Evolutionary conservation across 2,113 vertebrate genomes (phyloP).

Genomic region (Cephalopterus ornatus): DNA sequence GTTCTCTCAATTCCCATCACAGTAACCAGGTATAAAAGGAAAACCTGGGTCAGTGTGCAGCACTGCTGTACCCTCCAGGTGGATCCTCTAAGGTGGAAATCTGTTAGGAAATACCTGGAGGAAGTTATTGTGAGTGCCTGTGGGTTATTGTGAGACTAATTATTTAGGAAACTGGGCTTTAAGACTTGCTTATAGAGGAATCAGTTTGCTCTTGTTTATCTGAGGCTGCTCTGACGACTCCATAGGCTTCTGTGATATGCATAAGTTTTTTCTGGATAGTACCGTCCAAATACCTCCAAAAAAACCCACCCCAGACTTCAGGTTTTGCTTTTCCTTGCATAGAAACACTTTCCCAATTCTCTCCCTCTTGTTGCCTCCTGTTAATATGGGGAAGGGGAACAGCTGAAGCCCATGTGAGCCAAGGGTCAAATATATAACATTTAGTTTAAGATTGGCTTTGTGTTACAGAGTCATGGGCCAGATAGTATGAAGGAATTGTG

Average conservation of each 20-base stretch:
- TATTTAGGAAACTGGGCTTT: not conserved
- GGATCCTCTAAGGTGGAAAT: not conserved
- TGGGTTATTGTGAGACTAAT: not conserved
- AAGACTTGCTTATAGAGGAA: not conserved
- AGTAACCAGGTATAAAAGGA: not conserved
- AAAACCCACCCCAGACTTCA: not conserved
- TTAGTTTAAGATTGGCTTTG: not conserved
- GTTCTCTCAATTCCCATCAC: not conserved
- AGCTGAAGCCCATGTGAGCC: not conserved
- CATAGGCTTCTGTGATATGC: not conserved
- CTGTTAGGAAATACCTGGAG: rapidly evolving
- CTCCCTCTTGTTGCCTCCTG: rapidly evolving
- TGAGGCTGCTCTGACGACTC: not conserved
- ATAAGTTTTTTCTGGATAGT: not conserved
- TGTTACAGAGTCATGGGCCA: not conserved
- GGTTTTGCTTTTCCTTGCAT: not conserved
- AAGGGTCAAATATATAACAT: not conserved
- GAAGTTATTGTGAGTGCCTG: not conserved
- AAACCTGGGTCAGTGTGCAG: not conserved
- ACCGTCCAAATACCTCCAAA: not conserved
- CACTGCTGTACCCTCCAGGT: not conserved
- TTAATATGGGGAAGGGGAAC: not conserved
- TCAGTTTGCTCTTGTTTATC: not conserved
- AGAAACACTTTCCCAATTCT: not conserved
- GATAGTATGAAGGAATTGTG: not conserved